Conservation (phyloP, 2,797 vertebrate genomes). For the Centropyge bicolor region DNA sequence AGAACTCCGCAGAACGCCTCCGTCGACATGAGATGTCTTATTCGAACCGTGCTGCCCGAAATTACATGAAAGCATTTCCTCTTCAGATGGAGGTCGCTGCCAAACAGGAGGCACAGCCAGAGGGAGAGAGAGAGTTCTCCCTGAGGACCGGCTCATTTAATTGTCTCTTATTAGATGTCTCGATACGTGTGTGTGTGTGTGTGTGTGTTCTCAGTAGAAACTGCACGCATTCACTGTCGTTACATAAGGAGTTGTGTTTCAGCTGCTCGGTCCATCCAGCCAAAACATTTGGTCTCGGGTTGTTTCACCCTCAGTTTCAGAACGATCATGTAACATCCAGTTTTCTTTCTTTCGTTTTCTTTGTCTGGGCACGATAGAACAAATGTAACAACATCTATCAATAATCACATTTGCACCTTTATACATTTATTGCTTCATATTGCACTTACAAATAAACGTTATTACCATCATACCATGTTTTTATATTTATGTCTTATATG, state of each 20-base stretch:
- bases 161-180: slow-evolving; percentile 41
- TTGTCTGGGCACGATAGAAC: background rate
- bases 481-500: too few species aligned
- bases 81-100: slow-evolving; percentile 37
- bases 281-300: slow-evolving; percentile 13
- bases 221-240: background rate
- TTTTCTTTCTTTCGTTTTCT: background rate
- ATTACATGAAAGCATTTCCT: slow-evolving; percentile 60
- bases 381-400: background rate
- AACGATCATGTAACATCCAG: background rate
- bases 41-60: slow-evolving; percentile 45
- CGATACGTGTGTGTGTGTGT: background rate
- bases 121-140: slow-evolving; percentile 35
- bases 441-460: too few species aligned
- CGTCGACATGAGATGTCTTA: slow-evolving; percentile 12
- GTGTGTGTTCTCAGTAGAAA: background rate
- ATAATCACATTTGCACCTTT: too few species aligned
- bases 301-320: background rate
- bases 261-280: background rate
- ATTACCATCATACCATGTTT: too few species aligned
- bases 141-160: slow-evolving; percentile 28
- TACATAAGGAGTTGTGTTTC: slow-evolving; percentile 38
- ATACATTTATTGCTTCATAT: too few species aligned
- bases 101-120: slow-evolving; percentile 36
- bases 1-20: background rate